Conservation (phyloP, 2,113 vertebrate species). For the Larimichthys crocea region DNA sequence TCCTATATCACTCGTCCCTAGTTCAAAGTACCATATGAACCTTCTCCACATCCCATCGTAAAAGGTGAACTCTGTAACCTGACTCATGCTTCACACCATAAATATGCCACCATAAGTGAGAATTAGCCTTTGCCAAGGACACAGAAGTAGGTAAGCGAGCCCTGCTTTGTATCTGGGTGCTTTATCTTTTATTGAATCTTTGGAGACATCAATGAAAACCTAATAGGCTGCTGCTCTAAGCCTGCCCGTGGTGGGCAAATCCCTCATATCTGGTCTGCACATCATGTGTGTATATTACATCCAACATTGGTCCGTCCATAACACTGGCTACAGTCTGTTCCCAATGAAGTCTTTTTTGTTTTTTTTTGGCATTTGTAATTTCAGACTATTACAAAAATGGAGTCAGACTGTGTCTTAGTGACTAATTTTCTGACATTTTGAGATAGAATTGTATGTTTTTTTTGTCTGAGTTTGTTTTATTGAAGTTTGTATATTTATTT, state of each 20-base stretch:
- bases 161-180: constrained; percentile 26
- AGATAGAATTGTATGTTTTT: neutral
- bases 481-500: no score
- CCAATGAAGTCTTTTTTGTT: neutral
- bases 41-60: neutral
- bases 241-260: constrained; percentile 45
- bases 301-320: constrained; percentile 3
- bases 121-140: constrained; percentile 49
- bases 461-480: neutral
- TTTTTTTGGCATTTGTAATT: neutral
- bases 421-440: neutral
- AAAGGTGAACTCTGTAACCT: constrained; percentile 21
- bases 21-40: constrained; percentile 9
- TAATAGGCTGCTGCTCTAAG: constrained; percentile 55
- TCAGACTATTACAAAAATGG: neutral
- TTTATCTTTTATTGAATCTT: constrained; percentile 65
- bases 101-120: constrained; percentile 32
- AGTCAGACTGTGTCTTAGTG: neutral
- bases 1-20: neutral
- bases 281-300: constrained; percentile 34
- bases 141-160: constrained; percentile 36
- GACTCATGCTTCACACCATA: constrained; percentile 18
- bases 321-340: constrained; percentile 24
- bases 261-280: constrained; percentile 40
- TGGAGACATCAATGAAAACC: constrained; percentile 64